phyloP scores from a whole-genome alignment of 2,113 vertebrate genomes.

The Sphaerodactylus townsendi region DNA sequence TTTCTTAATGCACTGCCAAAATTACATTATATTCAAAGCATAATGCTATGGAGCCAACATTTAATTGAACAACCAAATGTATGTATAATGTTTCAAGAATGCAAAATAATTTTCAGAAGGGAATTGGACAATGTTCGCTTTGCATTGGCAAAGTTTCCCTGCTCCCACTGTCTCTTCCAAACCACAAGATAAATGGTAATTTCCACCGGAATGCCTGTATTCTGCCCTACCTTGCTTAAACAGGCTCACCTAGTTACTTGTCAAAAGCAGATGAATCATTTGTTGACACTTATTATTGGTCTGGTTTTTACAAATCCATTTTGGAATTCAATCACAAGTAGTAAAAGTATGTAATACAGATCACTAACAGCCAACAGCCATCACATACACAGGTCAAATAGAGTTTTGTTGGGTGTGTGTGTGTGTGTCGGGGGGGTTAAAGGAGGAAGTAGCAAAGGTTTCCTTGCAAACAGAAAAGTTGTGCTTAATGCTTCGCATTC shows the following conservation, averaged over 20 bases:
- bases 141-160: slow-evolving; percentile 31
- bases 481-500: not conserved
- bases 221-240: slow-evolving; percentile 54
- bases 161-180: slow-evolving; percentile 29
- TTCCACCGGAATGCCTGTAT: slow-evolving; percentile 35
- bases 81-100: slow-evolving; percentile 31
- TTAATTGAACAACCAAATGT: slow-evolving; percentile 5
- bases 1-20: slow-evolving; percentile 46
- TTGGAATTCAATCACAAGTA: slow-evolving; percentile 48
- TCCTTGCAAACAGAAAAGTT: slow-evolving; percentile 21
- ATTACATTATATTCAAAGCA: slow-evolving; percentile 18
- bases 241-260: slow-evolving; percentile 54
- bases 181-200: slow-evolving; percentile 31
- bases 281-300: slow-evolving; percentile 65
- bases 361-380: slow-evolving; percentile 18
- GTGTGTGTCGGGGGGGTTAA: not conserved
- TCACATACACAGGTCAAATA: not conserved
- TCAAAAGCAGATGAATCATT: slow-evolving; percentile 60
- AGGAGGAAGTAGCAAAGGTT: not conserved
- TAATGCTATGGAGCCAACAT: not conserved
- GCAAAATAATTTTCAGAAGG: slow-evolving; percentile 41
- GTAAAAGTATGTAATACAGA: slow-evolving; percentile 57
- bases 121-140: slow-evolving; percentile 44
- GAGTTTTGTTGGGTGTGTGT: no score
- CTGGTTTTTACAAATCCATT: slow-evolving; percentile 62